phyloP scores from a whole-genome alignment of 2,888 invertebrate genomes.

The Malacosoma neustria region DNA sequence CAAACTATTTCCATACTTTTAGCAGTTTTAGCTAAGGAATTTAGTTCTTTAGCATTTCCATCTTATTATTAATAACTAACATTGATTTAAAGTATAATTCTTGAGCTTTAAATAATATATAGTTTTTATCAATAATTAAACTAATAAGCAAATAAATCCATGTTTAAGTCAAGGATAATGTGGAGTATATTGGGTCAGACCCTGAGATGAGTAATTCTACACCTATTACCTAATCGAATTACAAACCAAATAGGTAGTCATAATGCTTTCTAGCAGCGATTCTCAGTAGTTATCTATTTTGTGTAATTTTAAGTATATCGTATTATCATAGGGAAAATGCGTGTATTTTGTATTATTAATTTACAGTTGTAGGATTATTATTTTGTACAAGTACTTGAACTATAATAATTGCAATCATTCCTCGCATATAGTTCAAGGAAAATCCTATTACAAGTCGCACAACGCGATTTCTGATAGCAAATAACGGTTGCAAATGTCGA shows the following conservation, averaged over 20 bases:
- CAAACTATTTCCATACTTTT: conserved; percentile 16
- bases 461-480: conserved; percentile 26
- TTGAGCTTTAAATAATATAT: conserved; percentile 30
- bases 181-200: not conserved
- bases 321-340: conserved; percentile 7
- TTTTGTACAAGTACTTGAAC: conserved; percentile 42
- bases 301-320: conserved; percentile 7
- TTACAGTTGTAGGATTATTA: conserved; percentile 8
- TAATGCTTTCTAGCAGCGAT: not conserved
- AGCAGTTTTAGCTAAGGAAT: no score
- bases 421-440: conserved; percentile 41
- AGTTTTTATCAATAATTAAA: not conserved
- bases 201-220: not conserved
- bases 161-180: not conserved
- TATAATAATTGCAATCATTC: conserved; percentile 43
- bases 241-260: not conserved
- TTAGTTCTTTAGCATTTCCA: conserved; percentile 43
- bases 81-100: conserved; percentile 6
- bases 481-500: conserved; percentile 23
- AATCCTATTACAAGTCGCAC: conserved; percentile 23
- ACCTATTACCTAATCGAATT: not conserved
- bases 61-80: conserved; percentile 15
- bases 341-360: conserved; percentile 1
- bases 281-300: conserved; percentile 11
- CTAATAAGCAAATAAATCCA: not conserved